Conservation (phyloP, 30 jellyfish, hydroid and myxozoan species). For the Clytia hemisphaerica region DNA sequence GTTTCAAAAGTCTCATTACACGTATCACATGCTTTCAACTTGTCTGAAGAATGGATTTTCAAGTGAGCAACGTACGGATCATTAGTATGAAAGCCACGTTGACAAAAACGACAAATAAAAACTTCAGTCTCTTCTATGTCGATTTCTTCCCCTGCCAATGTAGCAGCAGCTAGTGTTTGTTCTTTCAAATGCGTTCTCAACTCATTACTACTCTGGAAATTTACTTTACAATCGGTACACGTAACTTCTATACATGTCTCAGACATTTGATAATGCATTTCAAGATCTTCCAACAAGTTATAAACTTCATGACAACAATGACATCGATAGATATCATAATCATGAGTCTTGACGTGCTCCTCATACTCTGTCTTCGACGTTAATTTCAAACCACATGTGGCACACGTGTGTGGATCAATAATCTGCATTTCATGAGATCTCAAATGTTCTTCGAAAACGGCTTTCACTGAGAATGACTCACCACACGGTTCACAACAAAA, state of each 20-base stretch:
- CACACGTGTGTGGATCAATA: no score
- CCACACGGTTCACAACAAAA: no score
- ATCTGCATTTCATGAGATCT: no score
- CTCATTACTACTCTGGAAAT: constrained; percentile 11
- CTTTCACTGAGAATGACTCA: no score
- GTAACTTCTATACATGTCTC: constrained; percentile 23
- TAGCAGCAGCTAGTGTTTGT: background rate
- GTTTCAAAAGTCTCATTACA: constrained; percentile 31
- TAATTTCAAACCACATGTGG: no score
- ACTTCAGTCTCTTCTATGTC: no score
- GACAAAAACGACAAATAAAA: constrained; percentile 24
- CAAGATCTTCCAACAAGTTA: constrained; percentile 25
- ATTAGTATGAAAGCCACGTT: constrained; percentile 31
- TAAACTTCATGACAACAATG: constrained; percentile 19
- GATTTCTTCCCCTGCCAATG: background rate
- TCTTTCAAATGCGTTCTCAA: constrained; percentile 12
- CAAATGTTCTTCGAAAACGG: no score
- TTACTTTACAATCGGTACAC: constrained; percentile 29
- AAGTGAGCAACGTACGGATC: background rate
- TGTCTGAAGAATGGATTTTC: constrained; percentile 10
- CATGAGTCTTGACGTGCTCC: constrained; percentile 23
- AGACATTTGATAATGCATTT: constrained; percentile 43
- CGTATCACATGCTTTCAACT: constrained; percentile 1
- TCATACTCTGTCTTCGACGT: constrained; percentile 1
- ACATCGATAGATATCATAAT: constrained; percentile 22